Evolutionary conservation across 2,888 invertebrate genomes (phyloP).

Genomic region (Idaea straminata): DNA sequence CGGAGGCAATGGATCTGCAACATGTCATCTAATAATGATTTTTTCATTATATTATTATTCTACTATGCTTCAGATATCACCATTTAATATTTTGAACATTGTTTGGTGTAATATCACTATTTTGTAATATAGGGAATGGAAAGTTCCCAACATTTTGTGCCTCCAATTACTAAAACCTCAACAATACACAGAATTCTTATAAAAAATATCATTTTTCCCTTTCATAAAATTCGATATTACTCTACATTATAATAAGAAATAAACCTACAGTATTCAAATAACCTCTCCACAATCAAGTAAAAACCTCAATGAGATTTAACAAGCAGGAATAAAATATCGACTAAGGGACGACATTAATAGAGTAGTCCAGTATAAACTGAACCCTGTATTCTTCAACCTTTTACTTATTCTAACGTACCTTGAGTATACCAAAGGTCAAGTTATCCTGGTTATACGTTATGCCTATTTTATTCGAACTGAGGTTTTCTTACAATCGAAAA

Average conservation of each 20-base stretch:
- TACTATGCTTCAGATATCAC: no score
- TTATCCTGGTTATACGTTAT: conserved; percentile 39
- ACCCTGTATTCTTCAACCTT: conserved; percentile 9
- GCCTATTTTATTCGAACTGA: conserved; percentile 57
- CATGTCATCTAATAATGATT: no score
- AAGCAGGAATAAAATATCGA: conserved; percentile 72
- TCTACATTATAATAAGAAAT: conserved; percentile 20
- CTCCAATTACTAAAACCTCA: neutral
- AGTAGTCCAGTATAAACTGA: conserved; percentile 33
- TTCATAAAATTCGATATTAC: neutral
- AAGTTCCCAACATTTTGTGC: neutral
- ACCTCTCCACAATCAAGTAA: conserved; percentile 50
- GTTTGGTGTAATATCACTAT: no score
- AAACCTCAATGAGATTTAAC: conserved; percentile 70
- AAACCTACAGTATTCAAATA: conserved; percentile 42
- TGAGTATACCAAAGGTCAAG: conserved; percentile 26
- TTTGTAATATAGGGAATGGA: no score
- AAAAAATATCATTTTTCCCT: conserved; percentile 3
- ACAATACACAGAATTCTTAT: neutral
- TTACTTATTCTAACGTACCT: conserved; percentile 2
- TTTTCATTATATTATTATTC: no score
- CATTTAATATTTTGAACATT: no score
- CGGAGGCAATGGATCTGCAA: no score
- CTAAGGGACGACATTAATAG: conserved; percentile 51
- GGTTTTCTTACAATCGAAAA: conserved; percentile 66